Conservation (phyloP, 2,797 vertebrate species). For the Ciconia nigra region DNA sequence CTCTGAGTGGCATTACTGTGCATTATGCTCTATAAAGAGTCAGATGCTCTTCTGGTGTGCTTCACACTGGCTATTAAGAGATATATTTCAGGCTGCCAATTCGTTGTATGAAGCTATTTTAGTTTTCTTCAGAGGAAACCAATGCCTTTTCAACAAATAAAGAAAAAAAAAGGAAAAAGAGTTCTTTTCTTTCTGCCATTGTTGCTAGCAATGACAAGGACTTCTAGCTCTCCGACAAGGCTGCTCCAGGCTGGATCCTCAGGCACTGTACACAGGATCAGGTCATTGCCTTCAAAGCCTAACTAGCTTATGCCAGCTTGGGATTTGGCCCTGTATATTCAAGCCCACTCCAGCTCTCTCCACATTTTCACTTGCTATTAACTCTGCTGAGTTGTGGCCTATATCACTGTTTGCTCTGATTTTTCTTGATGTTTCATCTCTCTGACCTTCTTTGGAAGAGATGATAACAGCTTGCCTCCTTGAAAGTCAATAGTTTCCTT, state of each 20-base stretch:
- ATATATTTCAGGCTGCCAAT: constrained; percentile 3
- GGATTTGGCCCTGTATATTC: background rate
- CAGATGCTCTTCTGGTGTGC: background rate
- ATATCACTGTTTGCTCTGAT: background rate
- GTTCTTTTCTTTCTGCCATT: background rate
- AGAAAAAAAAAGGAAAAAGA: background rate
- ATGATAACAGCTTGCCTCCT: background rate
- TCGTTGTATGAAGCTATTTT: background rate
- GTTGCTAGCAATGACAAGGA: background rate
- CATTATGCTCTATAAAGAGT: background rate
- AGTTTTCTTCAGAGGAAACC: constrained; percentile 26
- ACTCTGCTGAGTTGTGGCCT: background rate
- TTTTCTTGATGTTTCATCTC: background rate
- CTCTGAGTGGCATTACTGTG: background rate
- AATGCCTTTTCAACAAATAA: constrained; percentile 16
- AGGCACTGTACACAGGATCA: background rate
- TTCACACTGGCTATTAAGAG: background rate
- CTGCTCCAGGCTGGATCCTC: background rate
- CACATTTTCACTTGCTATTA: background rate
- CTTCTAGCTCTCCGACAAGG: background rate
- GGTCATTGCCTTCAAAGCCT: background rate
- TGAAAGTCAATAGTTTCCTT: background rate
- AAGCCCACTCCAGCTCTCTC: background rate
- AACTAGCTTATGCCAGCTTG: background rate
- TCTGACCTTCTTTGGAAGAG: constrained; percentile 7